Percentiles rank a stretch among this genome's conserved stretches.
Evolutionary conservation across 2,888 invertebrate species (phyloP).

Genomic region (Sialis fuliginosa): DNA sequence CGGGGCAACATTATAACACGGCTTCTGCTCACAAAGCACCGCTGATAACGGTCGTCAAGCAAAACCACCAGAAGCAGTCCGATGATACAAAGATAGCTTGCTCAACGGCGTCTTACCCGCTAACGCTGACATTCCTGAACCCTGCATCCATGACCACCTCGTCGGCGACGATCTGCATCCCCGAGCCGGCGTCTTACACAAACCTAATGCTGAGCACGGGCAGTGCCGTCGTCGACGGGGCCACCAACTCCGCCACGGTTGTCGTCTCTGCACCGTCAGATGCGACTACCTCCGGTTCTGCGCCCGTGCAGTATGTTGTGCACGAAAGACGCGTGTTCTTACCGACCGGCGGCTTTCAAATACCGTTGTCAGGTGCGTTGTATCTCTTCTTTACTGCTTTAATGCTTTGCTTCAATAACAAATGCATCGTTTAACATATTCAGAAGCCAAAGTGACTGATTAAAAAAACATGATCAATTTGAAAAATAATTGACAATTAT

Average conservation of each 20-base stretch:
- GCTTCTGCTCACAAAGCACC: conserved; percentile 11
- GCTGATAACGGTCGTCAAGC: conserved; percentile 16
- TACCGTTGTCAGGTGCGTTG: conserved; percentile 26
- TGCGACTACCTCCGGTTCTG: background rate
- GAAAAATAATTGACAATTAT: too few relatives aligned
- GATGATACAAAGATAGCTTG: background rate
- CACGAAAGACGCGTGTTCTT: conserved; percentile 23
- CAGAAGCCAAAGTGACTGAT: too few relatives aligned
- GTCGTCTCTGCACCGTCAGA: conserved; percentile 2
- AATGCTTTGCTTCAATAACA: too few relatives aligned
- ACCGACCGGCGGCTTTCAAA: conserved; percentile 25
- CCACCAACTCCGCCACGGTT: conserved; percentile 4
- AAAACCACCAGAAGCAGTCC: conserved; percentile 13
- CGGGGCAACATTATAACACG: background rate
- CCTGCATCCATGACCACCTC: conserved; percentile 11
- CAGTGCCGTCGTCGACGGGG: conserved; percentile 1
- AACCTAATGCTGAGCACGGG: conserved; percentile 11
- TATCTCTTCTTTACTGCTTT: too few relatives aligned
- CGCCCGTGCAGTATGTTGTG: conserved; percentile 16
- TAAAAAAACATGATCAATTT: too few relatives aligned
- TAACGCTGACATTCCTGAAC: conserved; percentile 23
- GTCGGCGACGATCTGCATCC: conserved; percentile 8
- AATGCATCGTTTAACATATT: too few relatives aligned
- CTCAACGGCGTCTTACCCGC: conserved; percentile 19
- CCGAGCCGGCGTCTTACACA: conserved; percentile 7